phyloP scores from a whole-genome alignment of 2,113 vertebrate genomes.

The Calyptommatus sinebrachiatus region DNA sequence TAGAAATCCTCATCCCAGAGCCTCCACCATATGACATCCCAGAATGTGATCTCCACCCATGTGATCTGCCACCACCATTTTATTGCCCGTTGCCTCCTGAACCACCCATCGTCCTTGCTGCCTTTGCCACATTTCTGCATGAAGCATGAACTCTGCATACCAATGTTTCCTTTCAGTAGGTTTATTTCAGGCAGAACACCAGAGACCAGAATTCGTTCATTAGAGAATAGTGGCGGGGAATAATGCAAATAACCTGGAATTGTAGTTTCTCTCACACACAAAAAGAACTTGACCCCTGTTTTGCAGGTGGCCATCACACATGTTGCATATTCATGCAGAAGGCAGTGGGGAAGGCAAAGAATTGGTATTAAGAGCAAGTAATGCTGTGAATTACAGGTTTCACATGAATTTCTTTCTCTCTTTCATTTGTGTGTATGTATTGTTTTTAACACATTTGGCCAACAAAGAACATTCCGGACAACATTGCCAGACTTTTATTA shows the following conservation, averaged over 20 bases:
- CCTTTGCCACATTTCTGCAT: neutral
- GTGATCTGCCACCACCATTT: neutral
- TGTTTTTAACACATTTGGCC: too few relatives aligned
- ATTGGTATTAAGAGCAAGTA: neutral
- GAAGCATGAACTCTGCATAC: neutral
- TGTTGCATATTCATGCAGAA: neutral
- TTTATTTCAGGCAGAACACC: neutral
- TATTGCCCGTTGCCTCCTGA: neutral
- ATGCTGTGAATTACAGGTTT: neutral
- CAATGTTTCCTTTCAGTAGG: fast-evolving
- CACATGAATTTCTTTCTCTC: neutral
- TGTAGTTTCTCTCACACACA: neutral
- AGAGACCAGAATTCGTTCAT: neutral
- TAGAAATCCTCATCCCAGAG: neutral
- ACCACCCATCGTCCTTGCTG: neutral
- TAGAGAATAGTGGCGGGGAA: neutral
- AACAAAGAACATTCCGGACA: neutral
- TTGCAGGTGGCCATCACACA: neutral
- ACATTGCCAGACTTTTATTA: too few relatives aligned
- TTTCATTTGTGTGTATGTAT: neutral
- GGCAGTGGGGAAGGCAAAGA: neutral
- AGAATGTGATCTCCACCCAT: neutral
- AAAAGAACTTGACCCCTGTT: too few relatives aligned
- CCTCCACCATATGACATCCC: neutral
- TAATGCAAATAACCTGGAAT: too few relatives aligned